phyloP scores from a whole-genome alignment of 2,888 invertebrate genomes.

The Lamellibrachia columna region DNA sequence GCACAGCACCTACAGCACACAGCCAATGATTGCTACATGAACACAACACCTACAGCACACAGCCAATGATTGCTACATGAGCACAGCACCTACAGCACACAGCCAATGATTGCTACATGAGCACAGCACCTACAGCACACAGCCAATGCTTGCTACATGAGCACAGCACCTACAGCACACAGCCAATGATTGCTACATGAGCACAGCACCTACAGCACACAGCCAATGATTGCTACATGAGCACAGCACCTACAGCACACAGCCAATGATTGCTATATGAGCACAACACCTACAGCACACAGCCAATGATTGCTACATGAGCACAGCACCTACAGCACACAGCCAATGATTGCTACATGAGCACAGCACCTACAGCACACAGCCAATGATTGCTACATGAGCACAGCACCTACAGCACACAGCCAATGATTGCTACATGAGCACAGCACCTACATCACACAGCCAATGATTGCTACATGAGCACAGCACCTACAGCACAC shows the following conservation, averaged over 20 bases:
- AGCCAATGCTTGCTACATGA: conserved; percentile 79
- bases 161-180: conserved; percentile 77
- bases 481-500: conserved; percentile 77
- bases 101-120: conserved; percentile 77
- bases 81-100: conserved; percentile 77
- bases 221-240: conserved; percentile 77
- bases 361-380: conserved; percentile 77
- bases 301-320: conserved; percentile 77
- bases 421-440: conserved; percentile 77
- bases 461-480: conserved; percentile 77
- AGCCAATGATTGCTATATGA: conserved; percentile 77
- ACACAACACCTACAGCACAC: conserved; percentile 77
- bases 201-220: conserved; percentile 77
- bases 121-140: conserved; percentile 77
- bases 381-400: conserved; percentile 77
- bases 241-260: conserved; percentile 77
- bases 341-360: conserved; percentile 77
- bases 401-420: conserved; percentile 77
- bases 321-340: conserved; percentile 77
- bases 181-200: conserved; percentile 77
- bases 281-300: conserved; percentile 77
- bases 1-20: conserved; percentile 77
- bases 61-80: conserved; percentile 77
- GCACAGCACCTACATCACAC: conserved; percentile 77
- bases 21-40: conserved; percentile 77